phyloP scores from a whole-genome alignment of 2,797 vertebrate species.

The Falco cherrug region DNA sequence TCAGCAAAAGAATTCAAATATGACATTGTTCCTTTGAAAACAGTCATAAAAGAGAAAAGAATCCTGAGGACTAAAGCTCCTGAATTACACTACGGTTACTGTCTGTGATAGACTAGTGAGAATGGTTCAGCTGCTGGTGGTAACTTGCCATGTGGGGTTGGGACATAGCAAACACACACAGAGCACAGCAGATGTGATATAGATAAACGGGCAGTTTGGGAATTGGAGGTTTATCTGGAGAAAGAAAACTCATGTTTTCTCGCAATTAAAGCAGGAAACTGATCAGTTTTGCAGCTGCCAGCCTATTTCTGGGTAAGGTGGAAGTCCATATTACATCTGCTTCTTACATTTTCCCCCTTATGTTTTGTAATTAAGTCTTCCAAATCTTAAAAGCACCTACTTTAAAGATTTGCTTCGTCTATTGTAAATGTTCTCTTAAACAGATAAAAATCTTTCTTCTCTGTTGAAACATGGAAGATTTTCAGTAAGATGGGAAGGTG shows the following conservation, averaged over 20 bases:
- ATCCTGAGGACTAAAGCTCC: neutral
- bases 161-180: neutral
- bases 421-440: neutral
- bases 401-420: neutral
- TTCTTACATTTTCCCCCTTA: neutral
- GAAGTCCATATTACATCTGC: neutral
- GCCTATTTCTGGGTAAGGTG: neutral
- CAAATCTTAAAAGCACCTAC: accelerated
- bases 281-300: neutral
- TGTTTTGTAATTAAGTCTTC: neutral
- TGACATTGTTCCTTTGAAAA: neutral
- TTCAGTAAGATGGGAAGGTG: neutral
- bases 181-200: no score
- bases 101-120: accelerated
- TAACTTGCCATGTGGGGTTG: neutral
- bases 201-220: neutral
- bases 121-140: neutral
- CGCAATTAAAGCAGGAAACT: neutral
- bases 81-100: accelerated
- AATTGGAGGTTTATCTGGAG: neutral
- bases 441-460: neutral
- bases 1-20: neutral
- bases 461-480: neutral
- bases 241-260: neutral
- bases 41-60: neutral